Conservation (phyloP, 2,888 invertebrate genomes). For the Volucella zonaria region DNA sequence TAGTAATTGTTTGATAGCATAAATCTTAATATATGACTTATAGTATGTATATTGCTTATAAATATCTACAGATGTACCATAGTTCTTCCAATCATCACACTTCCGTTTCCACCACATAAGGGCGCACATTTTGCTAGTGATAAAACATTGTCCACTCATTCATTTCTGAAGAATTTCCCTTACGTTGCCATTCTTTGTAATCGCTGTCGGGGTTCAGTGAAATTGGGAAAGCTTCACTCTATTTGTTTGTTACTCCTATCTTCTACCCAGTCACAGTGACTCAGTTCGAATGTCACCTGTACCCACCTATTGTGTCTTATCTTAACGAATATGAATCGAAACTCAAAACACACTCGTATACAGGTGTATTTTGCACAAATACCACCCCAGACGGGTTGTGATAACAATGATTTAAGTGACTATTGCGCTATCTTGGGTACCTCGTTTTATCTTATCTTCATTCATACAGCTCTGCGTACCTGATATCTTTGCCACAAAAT, state of each 20-base stretch:
- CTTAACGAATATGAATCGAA: slow-evolving; percentile 24
- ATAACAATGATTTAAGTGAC: slow-evolving; percentile 54
- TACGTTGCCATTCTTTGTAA: slow-evolving; percentile 14
- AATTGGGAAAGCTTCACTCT: slow-evolving; percentile 45
- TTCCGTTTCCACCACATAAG: too few species aligned
- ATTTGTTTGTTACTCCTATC: slow-evolving; percentile 54
- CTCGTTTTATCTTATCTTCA: slow-evolving; percentile 62
- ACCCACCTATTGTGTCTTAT: slow-evolving; percentile 5
- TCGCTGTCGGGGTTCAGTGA: background rate
- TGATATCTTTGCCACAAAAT: slow-evolving; percentile 47
- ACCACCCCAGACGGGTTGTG: slow-evolving; percentile 1
- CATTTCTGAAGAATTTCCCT: slow-evolving; percentile 46
- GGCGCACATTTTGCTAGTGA: background rate
- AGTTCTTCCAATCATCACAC: background rate
- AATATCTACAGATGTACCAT: background rate
- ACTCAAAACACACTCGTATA: slow-evolving; percentile 14
- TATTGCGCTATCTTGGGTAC: slow-evolving; percentile 49
- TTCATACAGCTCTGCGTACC: slow-evolving; percentile 13
- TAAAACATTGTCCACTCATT: background rate
- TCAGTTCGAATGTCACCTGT: slow-evolving; percentile 59
- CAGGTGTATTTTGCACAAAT: background rate
- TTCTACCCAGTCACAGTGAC: slow-evolving; percentile 24
- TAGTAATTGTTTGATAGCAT: too few species aligned
- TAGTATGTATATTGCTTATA: background rate
- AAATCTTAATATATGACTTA: background rate